Base-by-base conservation (phyloP, 53 echinoderm and acorn worm genomes). In the Mesocentrotus franciscanus region DNA sequence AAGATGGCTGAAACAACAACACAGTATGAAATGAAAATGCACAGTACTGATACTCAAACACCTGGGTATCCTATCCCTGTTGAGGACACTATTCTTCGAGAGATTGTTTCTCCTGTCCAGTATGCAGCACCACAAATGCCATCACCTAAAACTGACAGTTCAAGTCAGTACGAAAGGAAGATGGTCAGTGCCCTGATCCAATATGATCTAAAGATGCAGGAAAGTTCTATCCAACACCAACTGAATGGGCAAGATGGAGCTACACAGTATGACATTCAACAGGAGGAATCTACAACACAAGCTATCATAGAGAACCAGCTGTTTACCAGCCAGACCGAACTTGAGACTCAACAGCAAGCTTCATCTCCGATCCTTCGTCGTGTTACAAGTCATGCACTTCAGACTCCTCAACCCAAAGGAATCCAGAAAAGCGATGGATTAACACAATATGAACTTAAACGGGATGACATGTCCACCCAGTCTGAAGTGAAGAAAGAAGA, bases 371-470 rank as follows among this genome's bases (percentile, higher is more conserved):
- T 94, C 10, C 85, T 94, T 20, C 85, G 12, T 29, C 95, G 68
- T 85, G 85, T 68, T 9, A 49, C 64, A 42, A 66, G 87, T 72
- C 85, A 68, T 71, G 81, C 78, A 79, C 78, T 93, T 93, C 93
- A 93, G 81, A 81, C 93, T n/a, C 60, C 93, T 35, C n/a, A 32
- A 57, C 93, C 58, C 15, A 30, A 9, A 9, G 60, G 60, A 29
- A 26, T 81, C 17, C 35, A 29, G 61, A 93, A 93, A 62, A 93
- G 83, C 61, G 81, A 79, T 81, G 93, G 59, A 8, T 59, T 64
- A 61, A 93, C 93, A 58, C 93, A 93, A 20, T 93, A 93, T 15
- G 93, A 93, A 81, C 27, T 42, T 10, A 93, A 93, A 60, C 93
- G 10, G 61, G 93, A 93, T 36, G 49, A 49, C 49, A 49, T 49